Evolutionary conservation across 2,797 vertebrate species (phyloP), one percentile per base, ranked within the genome.

Genomic region (Delichon dasypus): DNA sequence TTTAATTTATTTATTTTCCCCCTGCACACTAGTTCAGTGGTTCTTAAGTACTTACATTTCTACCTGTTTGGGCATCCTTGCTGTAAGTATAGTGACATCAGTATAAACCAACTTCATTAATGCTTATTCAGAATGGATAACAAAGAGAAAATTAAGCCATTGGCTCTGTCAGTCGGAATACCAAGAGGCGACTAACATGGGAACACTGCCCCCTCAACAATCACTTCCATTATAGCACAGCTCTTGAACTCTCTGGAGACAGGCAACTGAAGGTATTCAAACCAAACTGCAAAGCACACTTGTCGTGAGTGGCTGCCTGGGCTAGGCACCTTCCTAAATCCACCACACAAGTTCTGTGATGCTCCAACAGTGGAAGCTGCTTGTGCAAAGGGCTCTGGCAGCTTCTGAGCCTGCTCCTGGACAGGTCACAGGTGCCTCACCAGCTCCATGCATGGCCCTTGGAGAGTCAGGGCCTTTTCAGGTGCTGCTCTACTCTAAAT

Each of bases 281-380:
- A 42, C 22, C 50, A 74, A 54, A 78, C 9, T 44, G 51, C 29
- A 78, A 61, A 80, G 17, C 20, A 13, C 9, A 16, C 4, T 26
- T 32, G 47, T 7, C 16, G 44, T 14, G 36, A 70, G 53, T 3
- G 42, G 34, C 64, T 76, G 74, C 38, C n/a, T 16, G 42, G 38
- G 60, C 47, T 32, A 7, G 4, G 19, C 32, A 7, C 8, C 26
- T 51, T 27, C 29, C 42, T 48, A 27, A 34, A 64, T 17, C 32
- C 36, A 42, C 14, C 2, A 0, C 26, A 11, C 42, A 9, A 44
- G 36, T 7, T 30, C 80, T 47, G 2, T 21, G 10, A 6, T 3
- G n/a, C 61, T 48, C 47, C 1, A 2, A 29, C 0, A 4, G 47
- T 4, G 30, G 32, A 34, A 0, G 0, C 47, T 44, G 3, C 62